Base-by-base conservation (phyloP, 2,113 vertebrate species). In the Brachypteracias leptosomus region DNA sequence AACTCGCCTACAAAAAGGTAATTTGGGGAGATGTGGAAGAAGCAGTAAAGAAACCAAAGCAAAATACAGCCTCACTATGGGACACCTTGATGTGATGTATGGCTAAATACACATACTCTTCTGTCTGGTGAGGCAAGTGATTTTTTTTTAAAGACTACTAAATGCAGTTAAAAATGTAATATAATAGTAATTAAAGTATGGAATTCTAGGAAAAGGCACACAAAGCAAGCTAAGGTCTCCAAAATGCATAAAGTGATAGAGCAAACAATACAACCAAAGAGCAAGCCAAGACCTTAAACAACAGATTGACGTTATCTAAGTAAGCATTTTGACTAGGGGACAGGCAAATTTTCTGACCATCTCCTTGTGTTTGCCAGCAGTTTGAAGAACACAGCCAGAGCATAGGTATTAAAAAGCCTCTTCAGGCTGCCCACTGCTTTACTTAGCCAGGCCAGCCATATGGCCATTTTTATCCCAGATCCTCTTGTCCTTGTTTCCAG, bases 1-100 rank as follows among this genome's bases (percentile, higher is more conserved):
- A 99, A 49, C 99, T 99, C 0, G 98, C 97, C 83, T 99, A 98
- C 95, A 99, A 99, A 98, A 99, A 99, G 99, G 99, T 99, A 92
- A 90, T 55, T 42, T 61, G 42, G 8, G 57, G 25, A 54, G 6
- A 33, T 1, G 0, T 26, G 20, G 72, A 94, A 82, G 52, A 86
- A 93, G 40, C 35, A 76, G 22, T 59, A 73, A 90, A 77, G 52
- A 72, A 91, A 75, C n/a, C 13, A 85, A 80, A 88, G 14, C 25
- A 74, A 96, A 96, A 73, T 67, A 75, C 24, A 75, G 42, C 40
- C 36, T 57, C 70, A 51, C 52, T 44, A 1, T 52, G 31, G 17
- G 22, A 24, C 24, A 58, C 18, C 8, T 18, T 62, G 82, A 35
- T 13, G 57, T 47, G 17, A 24, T 67, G 19, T 19, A 18, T 78